Percentiles rank a stretch among this genome's conserved stretches.
Conservation (phyloP, 1,140 invertebrate genomes). For the Bicyclus anynana region DNA sequence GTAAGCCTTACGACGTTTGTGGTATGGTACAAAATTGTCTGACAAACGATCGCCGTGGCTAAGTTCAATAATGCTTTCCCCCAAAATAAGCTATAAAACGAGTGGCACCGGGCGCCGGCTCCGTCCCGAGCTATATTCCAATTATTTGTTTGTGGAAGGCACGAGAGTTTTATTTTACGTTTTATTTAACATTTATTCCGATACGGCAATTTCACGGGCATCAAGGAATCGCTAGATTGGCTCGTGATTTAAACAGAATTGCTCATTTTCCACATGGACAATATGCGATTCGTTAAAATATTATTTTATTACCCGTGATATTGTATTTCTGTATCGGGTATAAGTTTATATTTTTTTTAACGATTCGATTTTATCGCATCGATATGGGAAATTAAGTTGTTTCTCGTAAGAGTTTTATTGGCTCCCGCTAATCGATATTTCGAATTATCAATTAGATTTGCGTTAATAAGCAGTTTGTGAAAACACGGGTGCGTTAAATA, state of each 20-base stretch:
- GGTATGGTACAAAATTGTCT: constrained; percentile 45
- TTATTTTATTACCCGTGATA: constrained; percentile 71
- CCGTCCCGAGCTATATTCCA: constrained; percentile 54
- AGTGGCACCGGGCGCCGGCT: constrained; percentile 60
- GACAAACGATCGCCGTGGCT: constrained; percentile 48
- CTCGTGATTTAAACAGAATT: constrained; percentile 70
- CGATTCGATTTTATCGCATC: constrained; percentile 26
- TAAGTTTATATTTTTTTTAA: constrained; percentile 39
- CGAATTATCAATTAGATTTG: neutral
- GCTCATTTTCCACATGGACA: constrained; percentile 71
- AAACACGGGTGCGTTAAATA: neutral
- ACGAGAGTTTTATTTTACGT: constrained; percentile 76
- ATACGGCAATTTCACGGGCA: constrained; percentile 76
- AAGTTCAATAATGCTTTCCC: constrained; percentile 74
- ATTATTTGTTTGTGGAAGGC: constrained; percentile 76
- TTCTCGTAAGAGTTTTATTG: constrained; percentile 23
- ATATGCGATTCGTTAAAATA: constrained; percentile 49
- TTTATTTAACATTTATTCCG: constrained; percentile 77
- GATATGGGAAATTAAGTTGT: constrained; percentile 29
- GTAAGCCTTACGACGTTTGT: constrained; percentile 17
- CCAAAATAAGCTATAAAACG: constrained; percentile 75
- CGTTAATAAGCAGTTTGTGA: neutral
- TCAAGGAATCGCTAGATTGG: constrained; percentile 71
- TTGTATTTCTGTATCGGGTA: constrained; percentile 50
- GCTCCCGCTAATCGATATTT: constrained; percentile 3